Base-by-base conservation (phyloP, 1,140 invertebrate genomes). In the Drosophila busckii region DNA sequence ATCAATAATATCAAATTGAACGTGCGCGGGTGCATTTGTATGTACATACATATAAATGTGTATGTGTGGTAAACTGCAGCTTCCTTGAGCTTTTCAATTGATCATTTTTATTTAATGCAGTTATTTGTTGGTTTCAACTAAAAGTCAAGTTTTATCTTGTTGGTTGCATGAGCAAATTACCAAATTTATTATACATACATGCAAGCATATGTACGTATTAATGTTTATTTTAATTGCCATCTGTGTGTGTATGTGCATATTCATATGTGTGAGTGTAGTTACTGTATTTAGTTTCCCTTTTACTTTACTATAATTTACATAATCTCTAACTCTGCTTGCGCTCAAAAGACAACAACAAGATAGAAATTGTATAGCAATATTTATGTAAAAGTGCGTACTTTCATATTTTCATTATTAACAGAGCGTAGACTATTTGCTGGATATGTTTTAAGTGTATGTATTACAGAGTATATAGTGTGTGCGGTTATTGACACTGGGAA, bases 301-400 rank as follows among this genome's bases (percentile, higher is more conserved):
- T 78, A 78, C 71, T 78, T 80, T 63, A 69, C 68, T 53, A 64
- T 68, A 67, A 73, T 78, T 78, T 78, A 80, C 73, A 78, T 78
- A 78, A 78, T 78, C 73, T 73, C 71, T 35, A 70, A 70, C 52
- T 34, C 62, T 56, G 20, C 20, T 44, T 56, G 52, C 48, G 42
- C 54, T 46, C 69, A 67, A n/a, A 62, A 71, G 69, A 68, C 52
- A 63, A 61, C n/a, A 46, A 61, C 35, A 44, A 56, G 48, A 69
- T 45, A 37, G 41, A 46, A 41, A 42, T 37, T 61, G 52, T 50
- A 61, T 50, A 61, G 12, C 32, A 25, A n/a, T n/a, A n/a, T n/a
- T n/a, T n/a, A n/a, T 50, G 44, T 26, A 31, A 41, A 20, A 41
- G 44, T 53, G 50, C 56, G 31, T 56, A 58, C 34, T 71, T 66